Percentiles rank a stretch among this genome's conserved stretches.
These are phyloP conservation scores for Volucella bombylans DNA, from an alignment of 2,888 invertebrate genomes.

Conservation along the genomic window DNA sequence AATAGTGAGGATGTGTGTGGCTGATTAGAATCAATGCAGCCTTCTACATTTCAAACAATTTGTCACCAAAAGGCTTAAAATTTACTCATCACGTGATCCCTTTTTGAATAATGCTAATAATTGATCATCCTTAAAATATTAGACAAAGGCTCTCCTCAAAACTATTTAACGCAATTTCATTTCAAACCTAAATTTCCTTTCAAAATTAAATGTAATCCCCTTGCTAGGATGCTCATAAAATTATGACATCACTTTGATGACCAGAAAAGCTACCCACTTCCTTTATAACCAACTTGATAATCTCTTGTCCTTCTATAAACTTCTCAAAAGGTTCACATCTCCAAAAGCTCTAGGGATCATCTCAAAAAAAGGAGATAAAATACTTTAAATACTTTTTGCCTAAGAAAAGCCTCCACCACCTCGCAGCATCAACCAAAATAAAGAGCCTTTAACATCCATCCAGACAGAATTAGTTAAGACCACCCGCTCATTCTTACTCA, in stretches of 20 bases:
- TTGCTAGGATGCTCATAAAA: neutral
- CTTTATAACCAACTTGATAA: constrained; percentile 32
- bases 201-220: constrained; percentile 1
- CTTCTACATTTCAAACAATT: too few relatives aligned
- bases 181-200: neutral
- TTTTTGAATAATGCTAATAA: too few relatives aligned
- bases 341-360: neutral
- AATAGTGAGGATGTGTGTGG: too few relatives aligned
- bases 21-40: too few relatives aligned
- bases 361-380: neutral
- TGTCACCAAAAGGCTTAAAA: too few relatives aligned
- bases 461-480: neutral
- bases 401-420: constrained; percentile 10
- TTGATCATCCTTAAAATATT: too few relatives aligned
- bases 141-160: too few relatives aligned
- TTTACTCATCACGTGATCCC: too few relatives aligned
- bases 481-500: constrained; percentile 16
- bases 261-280: constrained; percentile 7
- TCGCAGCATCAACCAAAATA: constrained; percentile 28
- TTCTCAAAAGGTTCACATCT: constrained; percentile 13
- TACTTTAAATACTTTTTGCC: constrained; percentile 21
- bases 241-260: constrained; percentile 6
- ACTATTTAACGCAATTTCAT: neutral
- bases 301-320: constrained; percentile 10
- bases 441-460: neutral